Evolutionary conservation across 2,797 vertebrate species (phyloP).

Genomic region (Mus minutoides): DNA sequence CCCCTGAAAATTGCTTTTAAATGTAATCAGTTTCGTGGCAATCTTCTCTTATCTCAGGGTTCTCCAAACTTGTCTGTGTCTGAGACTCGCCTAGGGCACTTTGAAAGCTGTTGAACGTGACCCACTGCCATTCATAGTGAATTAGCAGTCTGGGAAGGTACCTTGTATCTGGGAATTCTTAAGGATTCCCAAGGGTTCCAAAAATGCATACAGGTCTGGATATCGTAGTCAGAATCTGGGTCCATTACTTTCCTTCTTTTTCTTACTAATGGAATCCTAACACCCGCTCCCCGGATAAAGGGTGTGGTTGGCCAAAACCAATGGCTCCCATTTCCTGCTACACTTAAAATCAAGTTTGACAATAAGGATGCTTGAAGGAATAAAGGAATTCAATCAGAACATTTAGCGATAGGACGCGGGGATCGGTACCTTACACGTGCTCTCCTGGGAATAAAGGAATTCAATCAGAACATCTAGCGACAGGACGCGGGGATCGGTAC

Average conservation of each 20-base stretch:
- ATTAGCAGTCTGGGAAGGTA: neutral
- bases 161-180: constrained; percentile 37
- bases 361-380: constrained; percentile 7
- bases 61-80: neutral
- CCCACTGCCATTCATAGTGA: neutral
- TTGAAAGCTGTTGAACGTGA: neutral
- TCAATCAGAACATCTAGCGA: neutral
- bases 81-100: neutral
- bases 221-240: neutral
- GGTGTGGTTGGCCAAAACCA: neutral
- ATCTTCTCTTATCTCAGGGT: constrained; percentile 18
- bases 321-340: neutral
- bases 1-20: constrained; percentile 41
- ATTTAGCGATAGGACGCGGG: neutral
- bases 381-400: neutral
- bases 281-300: neutral
- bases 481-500: neutral
- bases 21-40: neutral
- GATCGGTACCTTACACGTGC: neutral
- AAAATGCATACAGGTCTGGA: constrained; percentile 27
- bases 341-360: neutral
- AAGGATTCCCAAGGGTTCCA: constrained; percentile 47
- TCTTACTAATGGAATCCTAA: neutral
- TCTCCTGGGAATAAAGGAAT: neutral
- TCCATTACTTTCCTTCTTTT: neutral